phyloP scores from a whole-genome alignment of 2,797 vertebrate species.

The Anguilla megastoma region DNA sequence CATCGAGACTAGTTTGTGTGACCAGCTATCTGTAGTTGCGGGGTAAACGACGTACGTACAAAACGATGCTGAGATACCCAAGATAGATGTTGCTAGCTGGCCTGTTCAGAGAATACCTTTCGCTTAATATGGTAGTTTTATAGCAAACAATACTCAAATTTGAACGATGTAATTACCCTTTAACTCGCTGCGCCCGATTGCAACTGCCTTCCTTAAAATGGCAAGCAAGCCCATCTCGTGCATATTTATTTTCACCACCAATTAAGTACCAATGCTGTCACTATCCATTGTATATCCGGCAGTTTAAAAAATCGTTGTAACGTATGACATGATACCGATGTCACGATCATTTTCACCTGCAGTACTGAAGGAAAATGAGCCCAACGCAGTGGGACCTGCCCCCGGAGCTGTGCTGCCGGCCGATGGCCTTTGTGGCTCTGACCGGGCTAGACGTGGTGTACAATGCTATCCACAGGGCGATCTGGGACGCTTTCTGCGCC shows the following conservation, averaged over 20 bases:
- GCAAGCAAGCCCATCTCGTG: neutral
- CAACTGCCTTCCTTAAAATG: neutral
- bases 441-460: slow-evolving; percentile 93
- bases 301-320: too few relatives aligned
- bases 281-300: too few relatives aligned
- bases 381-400: slow-evolving; percentile 92
- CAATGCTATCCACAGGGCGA: slow-evolving; percentile 93
- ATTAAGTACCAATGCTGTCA: neutral
- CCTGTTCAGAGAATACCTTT: too few relatives aligned
- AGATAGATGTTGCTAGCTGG: neutral
- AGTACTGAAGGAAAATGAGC: slow-evolving; percentile 65
- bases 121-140: slow-evolving; percentile 38
- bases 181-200: neutral
- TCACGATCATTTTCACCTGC: neutral
- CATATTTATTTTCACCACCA: neutral
- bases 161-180: neutral
- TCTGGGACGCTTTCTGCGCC: slow-evolving; percentile 96
- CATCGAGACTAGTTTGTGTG: neutral
- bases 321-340: neutral
- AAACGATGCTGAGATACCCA: neutral
- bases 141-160: neutral
- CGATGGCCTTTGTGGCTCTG: slow-evolving; percentile 96
- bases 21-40: neutral
- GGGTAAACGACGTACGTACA: neutral
- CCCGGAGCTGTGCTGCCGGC: slow-evolving; percentile 93